These are phyloP conservation scores for Trogon surrucura DNA, from an alignment of 2,113 vertebrate species.

Conservation along the genomic window DNA sequence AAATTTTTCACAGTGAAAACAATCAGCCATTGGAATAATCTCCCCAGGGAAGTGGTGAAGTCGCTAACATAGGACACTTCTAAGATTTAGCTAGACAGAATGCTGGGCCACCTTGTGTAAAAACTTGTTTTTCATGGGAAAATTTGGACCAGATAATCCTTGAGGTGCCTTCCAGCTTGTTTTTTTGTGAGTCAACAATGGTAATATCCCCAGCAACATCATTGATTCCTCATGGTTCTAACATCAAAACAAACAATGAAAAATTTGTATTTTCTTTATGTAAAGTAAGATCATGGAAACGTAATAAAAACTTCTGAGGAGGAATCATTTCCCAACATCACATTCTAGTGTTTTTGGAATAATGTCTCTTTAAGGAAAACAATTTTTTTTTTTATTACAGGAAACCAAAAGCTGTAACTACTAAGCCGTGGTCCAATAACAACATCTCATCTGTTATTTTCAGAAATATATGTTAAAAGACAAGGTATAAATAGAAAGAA, in stretches of 20 bases:
- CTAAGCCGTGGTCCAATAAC: not conserved
- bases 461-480: not conserved
- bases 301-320: not conserved
- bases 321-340: not conserved
- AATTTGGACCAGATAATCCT: not conserved
- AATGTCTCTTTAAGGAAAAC: not conserved
- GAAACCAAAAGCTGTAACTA: not conserved
- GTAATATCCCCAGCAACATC: too few relatives aligned
- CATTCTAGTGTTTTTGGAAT: not conserved
- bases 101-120: not conserved
- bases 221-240: not conserved
- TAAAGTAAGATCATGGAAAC: not conserved
- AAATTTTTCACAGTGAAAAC: not conserved
- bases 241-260: not conserved
- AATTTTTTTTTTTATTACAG: not conserved
- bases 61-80: not conserved
- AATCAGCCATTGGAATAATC: not conserved
- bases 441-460: slow-evolving; percentile 30
- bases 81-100: not conserved
- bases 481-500: not conserved
- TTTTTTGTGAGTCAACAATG: not conserved
- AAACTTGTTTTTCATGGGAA: not conserved
- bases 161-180: not conserved
- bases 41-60: not conserved
- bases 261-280: not conserved